These are phyloP conservation scores for Rhineura floridana DNA, from an alignment of 2,113 vertebrate genomes.

Conservation along the genomic window DNA sequence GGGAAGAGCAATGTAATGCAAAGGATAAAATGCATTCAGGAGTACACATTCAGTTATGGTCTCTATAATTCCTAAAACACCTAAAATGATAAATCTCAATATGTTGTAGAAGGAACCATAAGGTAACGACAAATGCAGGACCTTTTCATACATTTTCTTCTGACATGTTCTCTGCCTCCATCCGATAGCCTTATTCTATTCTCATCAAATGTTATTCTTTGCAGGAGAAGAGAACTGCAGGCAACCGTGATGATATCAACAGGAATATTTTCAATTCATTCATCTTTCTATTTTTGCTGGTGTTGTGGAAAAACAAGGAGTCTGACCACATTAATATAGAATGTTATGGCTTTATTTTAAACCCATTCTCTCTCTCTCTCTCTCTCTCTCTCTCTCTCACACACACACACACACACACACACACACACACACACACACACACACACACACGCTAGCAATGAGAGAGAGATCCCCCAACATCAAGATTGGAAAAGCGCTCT, in stretches of 20 bases:
- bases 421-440: too few species aligned
- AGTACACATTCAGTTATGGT: not conserved
- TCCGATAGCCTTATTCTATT: slow-evolving; percentile 32
- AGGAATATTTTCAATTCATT: slow-evolving; percentile 4
- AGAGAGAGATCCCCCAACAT: too few species aligned
- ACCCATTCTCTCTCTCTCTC: too few species aligned
- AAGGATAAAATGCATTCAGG: not conserved
- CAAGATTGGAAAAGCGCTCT: too few species aligned
- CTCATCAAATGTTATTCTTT: slow-evolving; percentile 33
- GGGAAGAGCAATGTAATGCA: not conserved
- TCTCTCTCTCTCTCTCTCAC: too few species aligned
- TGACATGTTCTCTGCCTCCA: slow-evolving; percentile 27
- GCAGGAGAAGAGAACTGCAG: slow-evolving; percentile 2
- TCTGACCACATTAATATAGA: too few species aligned
- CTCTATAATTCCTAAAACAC: not conserved
- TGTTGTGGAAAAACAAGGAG: too few species aligned
- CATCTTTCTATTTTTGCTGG: not conserved
- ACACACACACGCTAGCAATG: too few species aligned
- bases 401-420: too few species aligned
- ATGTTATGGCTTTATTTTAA: too few species aligned
- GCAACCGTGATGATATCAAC: slow-evolving; percentile 9
- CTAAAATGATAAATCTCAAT: not conserved
- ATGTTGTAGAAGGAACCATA: not conserved
- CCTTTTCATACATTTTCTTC: slow-evolving; percentile 24
- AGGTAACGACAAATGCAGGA: not conserved